These are phyloP conservation scores for Lophius piscatorius DNA, from an alignment of 2,113 vertebrate species.

Conservation along the genomic window DNA sequence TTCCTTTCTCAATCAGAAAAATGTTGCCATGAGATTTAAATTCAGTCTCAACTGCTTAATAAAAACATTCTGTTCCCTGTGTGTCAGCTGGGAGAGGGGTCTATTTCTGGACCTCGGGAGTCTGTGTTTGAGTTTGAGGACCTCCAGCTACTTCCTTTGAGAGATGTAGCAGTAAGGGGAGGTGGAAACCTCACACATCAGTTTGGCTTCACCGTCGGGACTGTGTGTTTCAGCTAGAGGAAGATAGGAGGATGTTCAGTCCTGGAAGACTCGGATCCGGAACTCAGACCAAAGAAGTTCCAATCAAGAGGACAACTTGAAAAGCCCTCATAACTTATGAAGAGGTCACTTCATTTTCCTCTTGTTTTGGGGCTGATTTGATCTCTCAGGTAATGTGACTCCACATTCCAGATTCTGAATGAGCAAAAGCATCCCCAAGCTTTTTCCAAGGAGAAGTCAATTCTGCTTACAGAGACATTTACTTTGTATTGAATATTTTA, in stretches of 20 bases:
- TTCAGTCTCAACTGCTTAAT: too few relatives aligned
- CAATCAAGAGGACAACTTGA: slow-evolving; percentile 29
- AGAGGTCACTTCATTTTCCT: slow-evolving; percentile 21
- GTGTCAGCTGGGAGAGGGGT: slow-evolving; percentile 72
- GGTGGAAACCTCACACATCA: slow-evolving; percentile 71
- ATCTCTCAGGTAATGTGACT: slow-evolving; percentile 46
- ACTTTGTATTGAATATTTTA: slow-evolving; percentile 74
- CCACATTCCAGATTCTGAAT: slow-evolving; percentile 36
- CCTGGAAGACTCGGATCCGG: slow-evolving; percentile 13
- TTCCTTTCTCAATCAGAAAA: not conserved
- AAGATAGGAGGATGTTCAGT: not conserved
- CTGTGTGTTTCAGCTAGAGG: slow-evolving; percentile 88
- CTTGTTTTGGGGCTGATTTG: slow-evolving; percentile 17
- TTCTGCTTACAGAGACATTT: slow-evolving; percentile 80
- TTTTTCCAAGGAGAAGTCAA: slow-evolving; percentile 41
- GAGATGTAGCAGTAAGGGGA: slow-evolving; percentile 84
- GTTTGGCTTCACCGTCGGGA: slow-evolving; percentile 86
- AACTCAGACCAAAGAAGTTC: slow-evolving; percentile 1
- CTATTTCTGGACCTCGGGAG: slow-evolving; percentile 69
- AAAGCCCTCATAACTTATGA: slow-evolving; percentile 13
- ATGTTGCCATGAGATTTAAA: not conserved
- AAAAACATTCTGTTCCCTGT: not conserved
- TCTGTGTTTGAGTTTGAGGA: slow-evolving; percentile 86
- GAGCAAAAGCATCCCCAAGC: slow-evolving; percentile 9
- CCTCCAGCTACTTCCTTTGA: slow-evolving; percentile 85